phyloP scores from a whole-genome alignment of 2,113 vertebrate genomes.

The Genyomyrus donnyi region DNA sequence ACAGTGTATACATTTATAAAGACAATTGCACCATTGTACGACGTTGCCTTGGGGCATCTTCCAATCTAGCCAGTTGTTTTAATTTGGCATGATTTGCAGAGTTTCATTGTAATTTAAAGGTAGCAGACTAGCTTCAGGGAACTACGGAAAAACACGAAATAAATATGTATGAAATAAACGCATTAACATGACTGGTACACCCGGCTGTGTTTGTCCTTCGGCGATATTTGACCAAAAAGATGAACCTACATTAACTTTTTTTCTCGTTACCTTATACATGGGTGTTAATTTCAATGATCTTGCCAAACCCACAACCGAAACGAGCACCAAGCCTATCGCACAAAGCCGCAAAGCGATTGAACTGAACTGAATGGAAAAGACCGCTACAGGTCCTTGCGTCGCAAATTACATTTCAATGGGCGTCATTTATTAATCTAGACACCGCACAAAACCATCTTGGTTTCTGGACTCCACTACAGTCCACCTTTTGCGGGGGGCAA shows the following conservation, averaged over 20 bases:
- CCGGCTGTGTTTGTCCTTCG: not conserved
- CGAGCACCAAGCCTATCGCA: not conserved
- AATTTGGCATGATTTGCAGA: not conserved
- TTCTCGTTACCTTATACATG: not conserved
- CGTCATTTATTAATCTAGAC: not conserved
- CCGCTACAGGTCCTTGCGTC: not conserved
- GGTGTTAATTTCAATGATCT: not conserved
- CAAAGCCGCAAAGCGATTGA: not conserved
- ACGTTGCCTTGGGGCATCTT: not conserved
- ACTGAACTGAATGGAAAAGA: not conserved
- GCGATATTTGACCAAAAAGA: not conserved
- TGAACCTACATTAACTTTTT: constrained; percentile 2
- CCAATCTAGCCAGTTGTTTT: not conserved
- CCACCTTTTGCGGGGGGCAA: constrained; percentile 39
- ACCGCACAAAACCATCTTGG: not conserved
- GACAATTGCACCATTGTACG: not conserved
- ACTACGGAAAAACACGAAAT: not conserved
- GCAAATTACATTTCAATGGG: not conserved
- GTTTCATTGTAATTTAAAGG: constrained; percentile 7
- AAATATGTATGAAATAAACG: not conserved
- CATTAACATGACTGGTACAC: not conserved
- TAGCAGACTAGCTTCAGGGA: not conserved
- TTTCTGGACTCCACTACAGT: not conserved
- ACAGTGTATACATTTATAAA: not conserved
- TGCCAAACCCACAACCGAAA: not conserved